phyloP scores from a whole-genome alignment of 2,113 vertebrate species.

The Siphamia tubifer region DNA sequence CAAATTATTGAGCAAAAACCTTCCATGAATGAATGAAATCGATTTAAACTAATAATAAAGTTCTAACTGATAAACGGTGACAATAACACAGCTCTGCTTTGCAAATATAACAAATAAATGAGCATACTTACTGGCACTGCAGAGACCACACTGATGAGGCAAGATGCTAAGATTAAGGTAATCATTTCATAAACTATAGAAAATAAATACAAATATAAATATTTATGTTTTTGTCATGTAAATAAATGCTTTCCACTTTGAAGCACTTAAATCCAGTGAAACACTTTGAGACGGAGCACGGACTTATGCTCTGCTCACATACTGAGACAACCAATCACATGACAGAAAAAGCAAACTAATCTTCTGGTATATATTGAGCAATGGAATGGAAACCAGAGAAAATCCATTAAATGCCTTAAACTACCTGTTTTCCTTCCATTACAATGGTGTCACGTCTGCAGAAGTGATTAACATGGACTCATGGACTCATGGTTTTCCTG shows the following conservation, averaged over 20 bases:
- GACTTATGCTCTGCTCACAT: constrained; percentile 54
- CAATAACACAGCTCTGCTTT: neutral
- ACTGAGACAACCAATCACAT: constrained; percentile 60
- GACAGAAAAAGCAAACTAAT: constrained; percentile 36
- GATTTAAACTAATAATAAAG: neutral
- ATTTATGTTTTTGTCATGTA: neutral
- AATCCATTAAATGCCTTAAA: constrained; percentile 33
- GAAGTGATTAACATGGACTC: constrained; percentile 30
- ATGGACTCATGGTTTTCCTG: constrained; percentile 36
- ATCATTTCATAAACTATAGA: constrained; percentile 50
- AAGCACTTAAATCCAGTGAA: constrained; percentile 31
- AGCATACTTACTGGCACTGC: constrained; percentile 60
- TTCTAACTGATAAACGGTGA: neutral
- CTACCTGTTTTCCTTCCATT: constrained; percentile 33
- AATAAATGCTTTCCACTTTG: neutral
- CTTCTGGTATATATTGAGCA: constrained; percentile 31
- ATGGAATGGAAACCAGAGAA: constrained; percentile 22
- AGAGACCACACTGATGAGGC: constrained; percentile 17
- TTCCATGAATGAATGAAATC: neutral
- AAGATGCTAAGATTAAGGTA: constrained; percentile 22
- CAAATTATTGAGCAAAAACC: neutral
- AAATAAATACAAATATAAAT: neutral
- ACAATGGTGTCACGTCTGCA: constrained; percentile 65
- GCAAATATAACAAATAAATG: neutral
- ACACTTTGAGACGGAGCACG: neutral